phyloP scores from a whole-genome alignment of 2,888 invertebrate species.

The Poecilus cupreus region DNA sequence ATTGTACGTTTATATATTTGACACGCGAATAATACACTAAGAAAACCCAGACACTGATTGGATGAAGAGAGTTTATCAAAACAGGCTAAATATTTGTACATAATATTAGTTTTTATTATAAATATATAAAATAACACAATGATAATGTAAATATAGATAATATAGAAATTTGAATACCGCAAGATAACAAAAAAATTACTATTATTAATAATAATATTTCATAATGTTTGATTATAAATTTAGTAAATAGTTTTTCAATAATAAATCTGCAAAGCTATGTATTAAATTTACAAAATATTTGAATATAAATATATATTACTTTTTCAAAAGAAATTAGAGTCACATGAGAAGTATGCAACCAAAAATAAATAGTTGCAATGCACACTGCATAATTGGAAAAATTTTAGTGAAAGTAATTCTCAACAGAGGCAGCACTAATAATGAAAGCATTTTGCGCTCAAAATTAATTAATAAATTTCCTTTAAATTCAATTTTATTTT shows the following conservation, averaged over 20 bases:
- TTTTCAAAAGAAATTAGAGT: not conserved
- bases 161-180: too few species aligned
- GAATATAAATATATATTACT: too few species aligned
- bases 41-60: too few species aligned
- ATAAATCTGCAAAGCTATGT: too few species aligned
- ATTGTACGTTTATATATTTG: too few species aligned
- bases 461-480: not conserved
- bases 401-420: not conserved
- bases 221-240: not conserved
- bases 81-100: too few species aligned
- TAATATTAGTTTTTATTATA: too few species aligned
- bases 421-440: constrained; percentile 6
- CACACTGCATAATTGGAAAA: not conserved
- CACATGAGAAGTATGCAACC: constrained; percentile 2
- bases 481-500: not conserved
- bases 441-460: constrained; percentile 6
- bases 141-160: too few species aligned
- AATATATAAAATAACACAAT: too few species aligned
- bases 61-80: too few species aligned
- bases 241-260: not conserved
- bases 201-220: not conserved
- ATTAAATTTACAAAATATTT: not conserved
- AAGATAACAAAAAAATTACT: too few species aligned
- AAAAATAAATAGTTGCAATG: not conserved
- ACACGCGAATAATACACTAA: too few species aligned